phyloP scores from a whole-genome alignment of 2,113 vertebrate species.

The Phylloscopus trochilus region DNA sequence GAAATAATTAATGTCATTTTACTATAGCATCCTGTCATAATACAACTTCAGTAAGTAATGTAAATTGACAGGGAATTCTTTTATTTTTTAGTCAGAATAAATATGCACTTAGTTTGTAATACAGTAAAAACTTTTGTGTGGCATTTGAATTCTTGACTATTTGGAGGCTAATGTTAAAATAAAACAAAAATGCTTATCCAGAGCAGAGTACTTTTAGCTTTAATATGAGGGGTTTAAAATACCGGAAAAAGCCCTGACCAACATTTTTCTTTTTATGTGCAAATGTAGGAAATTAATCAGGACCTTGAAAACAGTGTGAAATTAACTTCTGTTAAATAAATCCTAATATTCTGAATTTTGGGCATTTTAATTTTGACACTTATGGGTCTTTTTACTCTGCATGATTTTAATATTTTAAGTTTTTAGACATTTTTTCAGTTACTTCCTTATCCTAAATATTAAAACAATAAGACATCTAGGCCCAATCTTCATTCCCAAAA shows the following conservation, averaged over 20 bases:
- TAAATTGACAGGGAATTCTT: neutral
- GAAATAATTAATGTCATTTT: neutral
- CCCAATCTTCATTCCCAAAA: neutral
- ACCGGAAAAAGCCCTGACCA: neutral
- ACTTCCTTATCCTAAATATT: neutral
- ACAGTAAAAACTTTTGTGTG: neutral
- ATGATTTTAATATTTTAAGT: neutral
- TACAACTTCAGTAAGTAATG: neutral
- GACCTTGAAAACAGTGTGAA: neutral
- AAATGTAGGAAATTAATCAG: neutral
- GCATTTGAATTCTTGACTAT: neutral
- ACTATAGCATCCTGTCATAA: neutral
- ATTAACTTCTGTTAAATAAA: neutral
- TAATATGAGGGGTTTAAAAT: neutral
- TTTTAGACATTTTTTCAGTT: neutral
- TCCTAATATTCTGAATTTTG: neutral
- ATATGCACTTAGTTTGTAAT: neutral
- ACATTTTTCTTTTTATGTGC: neutral
- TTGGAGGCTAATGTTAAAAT: neutral
- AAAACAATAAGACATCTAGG: neutral
- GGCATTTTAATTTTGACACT: neutral
- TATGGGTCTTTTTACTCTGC: neutral
- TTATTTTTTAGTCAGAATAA: neutral
- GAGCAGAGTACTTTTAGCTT: neutral
- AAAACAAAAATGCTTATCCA: neutral